Percentiles rank a stretch among this genome's conserved stretches.
phyloP scores from a whole-genome alignment of 1,140 invertebrate species.

The Spodoptera litura region DNA sequence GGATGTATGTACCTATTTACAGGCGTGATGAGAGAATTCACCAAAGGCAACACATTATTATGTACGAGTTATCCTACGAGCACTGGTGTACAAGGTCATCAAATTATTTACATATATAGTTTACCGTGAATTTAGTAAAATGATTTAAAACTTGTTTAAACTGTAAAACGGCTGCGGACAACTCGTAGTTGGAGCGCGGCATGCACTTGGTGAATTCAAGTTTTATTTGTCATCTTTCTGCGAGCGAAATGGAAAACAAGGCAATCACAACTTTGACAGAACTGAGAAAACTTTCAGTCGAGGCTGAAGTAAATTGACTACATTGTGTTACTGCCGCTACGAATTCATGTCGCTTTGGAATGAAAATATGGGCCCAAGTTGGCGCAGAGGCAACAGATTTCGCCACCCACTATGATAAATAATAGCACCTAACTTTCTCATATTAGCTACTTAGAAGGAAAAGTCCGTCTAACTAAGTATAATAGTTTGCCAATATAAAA shows the following conservation, averaged over 20 bases:
- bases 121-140: no score
- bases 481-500: constrained; percentile 28
- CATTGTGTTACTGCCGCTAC: constrained; percentile 64
- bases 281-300: constrained; percentile 60
- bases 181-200: background rate
- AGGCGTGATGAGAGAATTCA: constrained; percentile 22
- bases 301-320: constrained; percentile 66
- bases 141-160: no score
- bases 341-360: constrained; percentile 54
- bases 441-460: constrained; percentile 40
- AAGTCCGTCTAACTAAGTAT: constrained; percentile 34
- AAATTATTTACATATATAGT: background rate
- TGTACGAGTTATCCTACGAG: background rate
- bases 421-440: constrained; percentile 43
- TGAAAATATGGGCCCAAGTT: constrained; percentile 43
- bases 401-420: constrained; percentile 43
- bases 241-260: constrained; percentile 70
- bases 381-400: constrained; percentile 39
- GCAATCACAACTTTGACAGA: constrained; percentile 71
- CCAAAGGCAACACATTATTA: constrained; percentile 7
- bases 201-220: constrained; percentile 45
- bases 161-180: background rate
- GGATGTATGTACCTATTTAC: constrained; percentile 29
- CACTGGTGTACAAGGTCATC: background rate
- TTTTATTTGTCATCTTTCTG: constrained; percentile 68